Conservation (phyloP, 1,140 invertebrate genomes). For the Temnothorax longispinosus region DNA sequence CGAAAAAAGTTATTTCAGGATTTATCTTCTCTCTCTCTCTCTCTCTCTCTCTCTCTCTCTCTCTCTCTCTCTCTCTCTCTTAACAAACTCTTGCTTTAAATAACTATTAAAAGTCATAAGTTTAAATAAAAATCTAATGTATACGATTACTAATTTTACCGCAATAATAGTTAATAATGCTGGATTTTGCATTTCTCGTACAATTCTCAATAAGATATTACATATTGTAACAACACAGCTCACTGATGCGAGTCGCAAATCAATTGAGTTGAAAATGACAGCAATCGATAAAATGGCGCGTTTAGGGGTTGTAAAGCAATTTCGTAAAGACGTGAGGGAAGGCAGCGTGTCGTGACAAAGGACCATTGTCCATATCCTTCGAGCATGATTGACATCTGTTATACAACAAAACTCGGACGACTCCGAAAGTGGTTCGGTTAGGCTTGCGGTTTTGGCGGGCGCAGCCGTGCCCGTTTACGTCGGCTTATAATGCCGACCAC, state of each 20-base stretch:
- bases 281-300: constrained; percentile 42
- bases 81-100: not conserved
- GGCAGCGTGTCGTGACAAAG: constrained; percentile 54
- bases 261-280: constrained; percentile 48
- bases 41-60: not conserved
- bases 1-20: not conserved
- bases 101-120: not conserved
- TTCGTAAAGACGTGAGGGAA: constrained; percentile 53
- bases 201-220: constrained; percentile 23
- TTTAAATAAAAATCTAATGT: not conserved
- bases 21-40: not conserved
- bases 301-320: constrained; percentile 56
- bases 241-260: not conserved
- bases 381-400: constrained; percentile 64
- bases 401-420: constrained; percentile 54
- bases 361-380: constrained; percentile 55
- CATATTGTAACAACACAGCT: not conserved
- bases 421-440: constrained; percentile 53
- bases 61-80: not conserved
- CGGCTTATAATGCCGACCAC: constrained; percentile 48
- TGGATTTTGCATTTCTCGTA: not conserved
- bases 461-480: constrained; percentile 49
- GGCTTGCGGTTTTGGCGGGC: constrained; percentile 52
- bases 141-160: not conserved
- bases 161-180: constrained; percentile 2